Percentiles rank a stretch among this genome's conserved stretches.
These are phyloP conservation scores for Azemiops feae DNA, from an alignment of 2,113 vertebrate species.

Conservation along the genomic window DNA sequence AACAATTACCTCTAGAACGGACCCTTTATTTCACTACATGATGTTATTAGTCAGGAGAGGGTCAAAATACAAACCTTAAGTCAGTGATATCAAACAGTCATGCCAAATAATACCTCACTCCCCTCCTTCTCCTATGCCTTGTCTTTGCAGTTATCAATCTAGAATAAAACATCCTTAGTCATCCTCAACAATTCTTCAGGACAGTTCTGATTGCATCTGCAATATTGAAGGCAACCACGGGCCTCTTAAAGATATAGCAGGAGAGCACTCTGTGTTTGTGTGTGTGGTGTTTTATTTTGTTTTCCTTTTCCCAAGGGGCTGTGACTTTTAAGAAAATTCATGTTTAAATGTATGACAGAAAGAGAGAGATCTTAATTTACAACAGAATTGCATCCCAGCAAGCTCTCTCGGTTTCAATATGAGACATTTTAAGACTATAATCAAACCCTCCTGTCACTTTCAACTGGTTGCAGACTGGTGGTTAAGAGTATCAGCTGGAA, in stretches of 20 bases:
- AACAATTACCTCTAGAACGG: slow-evolving; percentile 76
- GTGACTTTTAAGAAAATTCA: slow-evolving; percentile 20
- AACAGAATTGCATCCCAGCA: background rate
- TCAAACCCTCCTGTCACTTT: background rate
- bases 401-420: background rate
- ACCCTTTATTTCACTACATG: slow-evolving; percentile 72
- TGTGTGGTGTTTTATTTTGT: background rate
- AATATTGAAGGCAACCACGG: slow-evolving; percentile 22
- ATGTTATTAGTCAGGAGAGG: slow-evolving; percentile 67
- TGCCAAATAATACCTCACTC: slow-evolving; percentile 15
- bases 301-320: slow-evolving; percentile 43
- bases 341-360: background rate
- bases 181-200: slow-evolving; percentile 59
- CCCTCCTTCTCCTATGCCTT: slow-evolving; percentile 27
- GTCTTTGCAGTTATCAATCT: slow-evolving; percentile 55
- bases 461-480: background rate
- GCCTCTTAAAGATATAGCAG: slow-evolving; percentile 49
- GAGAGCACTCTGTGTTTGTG: slow-evolving; percentile 23
- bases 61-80: slow-evolving; percentile 70
- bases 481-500: background rate
- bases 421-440: background rate
- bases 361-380: background rate
- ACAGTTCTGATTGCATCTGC: slow-evolving; percentile 49
- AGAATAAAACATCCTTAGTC: slow-evolving; percentile 64
- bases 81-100: slow-evolving; percentile 50